These are phyloP conservation scores for Pseudeuparius sepicola DNA, from an alignment of 2,888 invertebrate species.

Conservation along the genomic window DNA sequence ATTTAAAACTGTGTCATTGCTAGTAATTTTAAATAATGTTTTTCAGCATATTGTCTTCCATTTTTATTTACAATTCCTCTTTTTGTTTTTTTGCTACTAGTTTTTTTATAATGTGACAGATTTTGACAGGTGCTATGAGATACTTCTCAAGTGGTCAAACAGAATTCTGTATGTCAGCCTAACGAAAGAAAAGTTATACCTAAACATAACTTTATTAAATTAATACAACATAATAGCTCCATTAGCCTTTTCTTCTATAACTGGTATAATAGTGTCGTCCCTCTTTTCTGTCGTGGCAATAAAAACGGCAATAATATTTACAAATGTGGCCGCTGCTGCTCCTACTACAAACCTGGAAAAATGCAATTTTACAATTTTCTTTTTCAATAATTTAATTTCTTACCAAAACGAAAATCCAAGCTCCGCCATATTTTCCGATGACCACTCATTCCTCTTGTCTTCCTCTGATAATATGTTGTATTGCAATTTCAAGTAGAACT, in stretches of 20 bases:
- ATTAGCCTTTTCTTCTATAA: conserved; percentile 66
- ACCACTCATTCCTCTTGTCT: conserved; percentile 72
- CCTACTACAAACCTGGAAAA: conserved; percentile 60
- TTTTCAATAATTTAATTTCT: conserved; percentile 22
- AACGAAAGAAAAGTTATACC: background rate
- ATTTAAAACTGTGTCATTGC: no score
- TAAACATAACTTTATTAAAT: conserved; percentile 7
- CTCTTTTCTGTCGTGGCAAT: conserved; percentile 63
- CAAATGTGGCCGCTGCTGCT: conserved; percentile 56
- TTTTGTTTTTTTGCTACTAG: no score
- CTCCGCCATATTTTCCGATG: conserved; percentile 69
- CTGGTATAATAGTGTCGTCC: conserved; percentile 55
- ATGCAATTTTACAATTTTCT: conserved; percentile 3
- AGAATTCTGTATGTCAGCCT: no score
- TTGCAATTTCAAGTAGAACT: conserved; percentile 71
- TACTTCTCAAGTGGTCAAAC: no score
- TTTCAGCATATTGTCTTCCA: no score
- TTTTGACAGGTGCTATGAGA: no score
- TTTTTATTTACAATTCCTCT: no score
- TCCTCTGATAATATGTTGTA: conserved; percentile 73
- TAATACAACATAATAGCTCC: conserved; percentile 79
- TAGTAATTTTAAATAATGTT: no score
- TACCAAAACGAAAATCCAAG: conserved; percentile 84
- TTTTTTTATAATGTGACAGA: no score
- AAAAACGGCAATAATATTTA: conserved; percentile 63